phyloP scores from a whole-genome alignment of 2,113 vertebrate species.

The Thamnophis sirtalis region DNA sequence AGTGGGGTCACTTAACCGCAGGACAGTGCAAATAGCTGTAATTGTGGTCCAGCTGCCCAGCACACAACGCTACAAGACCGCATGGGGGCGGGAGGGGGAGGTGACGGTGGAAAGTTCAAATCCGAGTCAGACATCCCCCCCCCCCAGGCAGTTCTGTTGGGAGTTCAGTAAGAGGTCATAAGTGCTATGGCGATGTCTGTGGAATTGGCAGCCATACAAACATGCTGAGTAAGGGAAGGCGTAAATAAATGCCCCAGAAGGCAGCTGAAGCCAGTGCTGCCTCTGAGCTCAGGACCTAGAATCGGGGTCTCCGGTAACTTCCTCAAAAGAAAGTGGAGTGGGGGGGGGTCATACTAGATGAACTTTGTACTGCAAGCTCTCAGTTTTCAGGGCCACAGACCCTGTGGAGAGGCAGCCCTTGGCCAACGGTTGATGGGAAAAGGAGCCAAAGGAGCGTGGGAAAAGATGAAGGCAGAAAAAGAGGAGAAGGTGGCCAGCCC shows the following conservation, averaged over 20 bases:
- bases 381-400: neutral
- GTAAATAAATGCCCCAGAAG: neutral
- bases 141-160: neutral
- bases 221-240: neutral
- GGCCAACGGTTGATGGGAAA: neutral
- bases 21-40: neutral
- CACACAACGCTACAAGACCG: neutral
- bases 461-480: neutral
- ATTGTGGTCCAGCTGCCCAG: neutral
- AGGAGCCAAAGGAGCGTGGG: neutral
- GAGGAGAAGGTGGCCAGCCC: neutral
- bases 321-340: neutral
- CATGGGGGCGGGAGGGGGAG: too few relatives aligned
- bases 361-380: neutral
- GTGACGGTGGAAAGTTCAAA: neutral
- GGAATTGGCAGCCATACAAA: neutral
- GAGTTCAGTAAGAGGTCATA: neutral
- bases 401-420: neutral
- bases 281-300: neutral
- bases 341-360: neutral
- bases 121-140: neutral
- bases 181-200: neutral
- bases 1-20: neutral
- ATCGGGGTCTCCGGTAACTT: neutral
- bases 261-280: neutral